A percentile compares a stretch with the other conserved stretches of the same genome.
Evolutionary conservation across 2,888 invertebrate genomes (phyloP).

Genomic region (Calliscelio sp.): DNA sequence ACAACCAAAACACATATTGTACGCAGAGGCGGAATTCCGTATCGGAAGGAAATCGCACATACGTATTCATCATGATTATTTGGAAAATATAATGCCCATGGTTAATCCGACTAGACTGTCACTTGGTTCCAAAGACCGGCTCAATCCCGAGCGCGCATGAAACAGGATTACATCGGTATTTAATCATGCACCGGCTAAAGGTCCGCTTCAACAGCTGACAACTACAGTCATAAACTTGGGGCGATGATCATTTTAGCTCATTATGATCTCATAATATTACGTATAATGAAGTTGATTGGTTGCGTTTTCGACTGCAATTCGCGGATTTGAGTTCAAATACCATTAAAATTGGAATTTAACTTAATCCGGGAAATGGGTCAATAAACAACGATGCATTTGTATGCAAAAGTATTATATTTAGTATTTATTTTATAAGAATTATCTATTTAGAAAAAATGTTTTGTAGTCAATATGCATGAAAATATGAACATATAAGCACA

Average conservation of each 20-base stretch:
- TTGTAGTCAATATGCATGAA: no score
- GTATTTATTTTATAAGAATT: no score
- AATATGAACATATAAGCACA: no score
- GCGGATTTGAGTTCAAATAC: background rate
- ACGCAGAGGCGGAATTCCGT: background rate
- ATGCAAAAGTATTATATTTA: no score
- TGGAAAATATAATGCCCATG: slow-evolving; percentile 45
- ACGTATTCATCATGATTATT: slow-evolving; percentile 49
- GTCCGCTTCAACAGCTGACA: slow-evolving; percentile 46
- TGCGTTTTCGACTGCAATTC: slow-evolving; percentile 12
- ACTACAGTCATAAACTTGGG: slow-evolving; percentile 43
- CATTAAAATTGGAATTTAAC: slow-evolving; percentile 5
- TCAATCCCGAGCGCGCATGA: slow-evolving; percentile 15
- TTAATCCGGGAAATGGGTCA: no score
- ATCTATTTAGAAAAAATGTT: no score
- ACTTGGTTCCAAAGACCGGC: slow-evolving; percentile 14
- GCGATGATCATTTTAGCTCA: slow-evolving; percentile 54
- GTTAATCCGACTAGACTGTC: slow-evolving; percentile 38
- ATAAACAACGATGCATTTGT: no score
- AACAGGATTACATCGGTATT: slow-evolving; percentile 51
- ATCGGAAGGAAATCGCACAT: slow-evolving; percentile 39
- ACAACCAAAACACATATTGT: background rate
- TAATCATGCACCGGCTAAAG: slow-evolving; percentile 42
- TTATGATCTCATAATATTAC: slow-evolving; percentile 58
- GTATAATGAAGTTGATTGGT: slow-evolving; percentile 50